Base-by-base conservation (phyloP, 2,888 invertebrate species). In the Sphaerophoria rueppellii region DNA sequence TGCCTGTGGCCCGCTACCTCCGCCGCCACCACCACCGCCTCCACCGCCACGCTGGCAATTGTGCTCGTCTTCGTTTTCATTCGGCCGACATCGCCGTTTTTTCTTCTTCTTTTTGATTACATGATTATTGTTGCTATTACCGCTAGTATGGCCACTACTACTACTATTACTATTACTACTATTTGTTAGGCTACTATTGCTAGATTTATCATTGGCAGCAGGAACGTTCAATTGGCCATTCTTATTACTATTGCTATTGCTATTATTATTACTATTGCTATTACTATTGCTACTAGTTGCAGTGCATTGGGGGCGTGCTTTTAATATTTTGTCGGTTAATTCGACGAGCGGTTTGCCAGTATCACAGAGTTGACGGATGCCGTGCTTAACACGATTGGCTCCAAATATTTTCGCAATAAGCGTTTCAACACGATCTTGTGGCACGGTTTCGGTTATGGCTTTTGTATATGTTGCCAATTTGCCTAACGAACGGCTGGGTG, bases 381-480 rank as follows among this genome's bases (percentile, higher is more conserved):
- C 91, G 89, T 92, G 92, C 88, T 91, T 90, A 73, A 92, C 90
- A 88, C 92, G 92, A 90, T 92, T 91, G 71, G 89, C 89, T 82
- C 92, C 92, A 89, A 93, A 91, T 89, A 93, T 92, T 89, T 92
- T 92, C 85, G 92, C 91, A 88, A 92, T 91, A 88, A 94, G 92
- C 82, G 92, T 91, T 88, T 93, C 93, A 55, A 93, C 93, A 60
- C 93, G 91, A 76, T 93, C 91, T 77, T 92, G 90, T 60, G 93
- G 90, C 79, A 94, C 94, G 72, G 93, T 92, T 88, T 93, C 93
- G 82, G 95, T 94, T 80, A 95, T 92, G 61, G 96, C 95, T 86
- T 95, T 93, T 78, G 96, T 95, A 91, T 96, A 96, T 34, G 94
- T 94, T 76, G 96, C 95, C 87, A 96, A 93, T 90, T 95, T 95